Conservation (phyloP, 1,140 invertebrate genomes). For the Drosophila quadrilineata region DNA sequence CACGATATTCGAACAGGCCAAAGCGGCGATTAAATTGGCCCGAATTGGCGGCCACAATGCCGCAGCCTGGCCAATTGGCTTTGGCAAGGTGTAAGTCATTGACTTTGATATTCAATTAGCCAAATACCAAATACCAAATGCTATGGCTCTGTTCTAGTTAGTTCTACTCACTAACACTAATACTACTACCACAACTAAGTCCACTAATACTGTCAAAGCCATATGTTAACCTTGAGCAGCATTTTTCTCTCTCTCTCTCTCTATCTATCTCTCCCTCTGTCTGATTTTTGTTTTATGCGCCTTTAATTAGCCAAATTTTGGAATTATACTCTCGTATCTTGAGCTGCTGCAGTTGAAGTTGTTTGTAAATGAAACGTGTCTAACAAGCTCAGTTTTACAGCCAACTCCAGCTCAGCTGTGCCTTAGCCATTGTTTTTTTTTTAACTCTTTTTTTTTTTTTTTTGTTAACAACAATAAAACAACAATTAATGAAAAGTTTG, state of each 20-base stretch:
- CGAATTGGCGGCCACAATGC: conserved; percentile 59
- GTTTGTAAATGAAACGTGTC: conserved; percentile 67
- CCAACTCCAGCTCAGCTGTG: conserved; percentile 7
- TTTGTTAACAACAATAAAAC: no score
- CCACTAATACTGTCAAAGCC: conserved; percentile 76
- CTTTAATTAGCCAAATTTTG: conserved; percentile 73
- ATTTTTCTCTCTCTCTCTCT: no score
- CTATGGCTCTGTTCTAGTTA: conserved; percentile 33
- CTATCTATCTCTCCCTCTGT: no score
- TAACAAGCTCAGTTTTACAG: conserved; percentile 19
- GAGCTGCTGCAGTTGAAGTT: background rate
- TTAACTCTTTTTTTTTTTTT: no score
- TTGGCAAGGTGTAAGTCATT: conserved; percentile 69
- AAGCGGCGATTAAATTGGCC: conserved; percentile 42
- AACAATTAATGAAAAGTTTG: conserved; percentile 71
- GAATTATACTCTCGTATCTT: background rate
- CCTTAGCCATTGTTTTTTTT: conserved; percentile 37
- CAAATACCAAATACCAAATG: conserved; percentile 63
- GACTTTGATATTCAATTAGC: conserved; percentile 77
- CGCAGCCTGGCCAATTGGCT: conserved; percentile 58
- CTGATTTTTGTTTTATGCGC: conserved; percentile 68
- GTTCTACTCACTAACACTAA: conserved; percentile 33
- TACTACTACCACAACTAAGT: no score
- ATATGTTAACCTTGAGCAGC: conserved; percentile 61
- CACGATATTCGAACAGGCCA: background rate